These are phyloP conservation scores for Mactromeris polynyma DNA, from an alignment of 2,888 invertebrate genomes.

Conservation along the genomic window DNA sequence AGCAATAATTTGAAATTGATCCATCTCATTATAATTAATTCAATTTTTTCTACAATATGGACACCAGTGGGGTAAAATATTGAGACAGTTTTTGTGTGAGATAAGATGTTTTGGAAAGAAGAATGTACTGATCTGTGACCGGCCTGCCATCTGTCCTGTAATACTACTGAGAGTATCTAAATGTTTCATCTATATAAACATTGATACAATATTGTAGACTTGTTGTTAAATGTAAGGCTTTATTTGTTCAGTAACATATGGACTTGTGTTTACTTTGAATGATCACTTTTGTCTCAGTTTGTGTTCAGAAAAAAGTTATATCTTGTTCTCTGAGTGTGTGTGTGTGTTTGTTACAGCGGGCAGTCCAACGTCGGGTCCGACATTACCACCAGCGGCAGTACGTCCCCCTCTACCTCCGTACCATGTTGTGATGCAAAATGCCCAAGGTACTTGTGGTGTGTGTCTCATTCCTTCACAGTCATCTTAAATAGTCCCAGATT, in stretches of 20 bases:
- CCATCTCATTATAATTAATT: too few species aligned
- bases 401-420: constrained; percentile 86
- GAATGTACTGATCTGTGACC: background rate
- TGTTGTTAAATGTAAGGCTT: background rate
- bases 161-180: background rate
- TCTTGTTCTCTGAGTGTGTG: background rate
- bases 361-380: constrained; percentile 22
- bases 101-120: background rate
- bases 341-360: constrained; percentile 45
- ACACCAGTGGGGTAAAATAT: too few species aligned
- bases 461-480: constrained; percentile 14
- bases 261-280: background rate
- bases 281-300: background rate
- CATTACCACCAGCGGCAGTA: constrained; percentile 57
- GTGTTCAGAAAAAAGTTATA: background rate
- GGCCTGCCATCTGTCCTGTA: background rate
- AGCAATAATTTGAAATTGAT: too few species aligned
- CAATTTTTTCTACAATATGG: too few species aligned
- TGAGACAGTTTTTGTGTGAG: too few species aligned
- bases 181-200: background rate
- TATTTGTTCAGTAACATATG: background rate
- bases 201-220: background rate
- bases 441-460: constrained; percentile 76
- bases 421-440: constrained; percentile 84
- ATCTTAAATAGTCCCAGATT: background rate